Evolutionary conservation across 2,888 invertebrate species (phyloP).

Genomic region (Plagodis pulveraria): DNA sequence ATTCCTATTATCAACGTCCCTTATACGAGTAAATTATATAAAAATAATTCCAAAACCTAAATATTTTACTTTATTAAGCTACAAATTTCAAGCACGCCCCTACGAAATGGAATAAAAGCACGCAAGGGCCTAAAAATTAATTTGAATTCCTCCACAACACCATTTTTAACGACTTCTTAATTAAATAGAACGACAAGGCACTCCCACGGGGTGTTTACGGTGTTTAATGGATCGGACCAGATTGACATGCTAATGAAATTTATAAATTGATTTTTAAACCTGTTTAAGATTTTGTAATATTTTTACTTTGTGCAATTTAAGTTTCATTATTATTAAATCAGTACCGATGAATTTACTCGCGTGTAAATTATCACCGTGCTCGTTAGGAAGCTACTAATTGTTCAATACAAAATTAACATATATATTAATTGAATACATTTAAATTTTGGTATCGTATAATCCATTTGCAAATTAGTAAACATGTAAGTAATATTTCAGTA

Average conservation of each 20-base stretch:
- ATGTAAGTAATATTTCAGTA: no score
- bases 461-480: no score
- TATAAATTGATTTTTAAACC: neutral
- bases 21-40: no score
- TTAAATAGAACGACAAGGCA: constrained; percentile 16
- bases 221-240: constrained; percentile 7
- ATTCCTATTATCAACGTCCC: no score
- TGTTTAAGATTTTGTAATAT: neutral
- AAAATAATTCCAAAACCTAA: no score
- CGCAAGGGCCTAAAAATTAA: constrained; percentile 21
- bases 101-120: constrained; percentile 17
- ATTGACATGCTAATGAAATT: constrained; percentile 8
- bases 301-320: neutral
- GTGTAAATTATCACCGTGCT: no score
- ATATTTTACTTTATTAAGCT: neutral
- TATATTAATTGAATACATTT: no score
- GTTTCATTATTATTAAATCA: no score
- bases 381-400: no score
- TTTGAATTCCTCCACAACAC: constrained; percentile 17
- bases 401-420: neutral
- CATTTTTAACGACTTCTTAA: constrained; percentile 18
- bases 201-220: constrained; percentile 13
- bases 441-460: no score
- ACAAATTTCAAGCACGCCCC: constrained; percentile 4
- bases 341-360: no score